Base-by-base conservation (phyloP, 2,888 invertebrate genomes). In the Paralinhomoeus sp. region DNA sequence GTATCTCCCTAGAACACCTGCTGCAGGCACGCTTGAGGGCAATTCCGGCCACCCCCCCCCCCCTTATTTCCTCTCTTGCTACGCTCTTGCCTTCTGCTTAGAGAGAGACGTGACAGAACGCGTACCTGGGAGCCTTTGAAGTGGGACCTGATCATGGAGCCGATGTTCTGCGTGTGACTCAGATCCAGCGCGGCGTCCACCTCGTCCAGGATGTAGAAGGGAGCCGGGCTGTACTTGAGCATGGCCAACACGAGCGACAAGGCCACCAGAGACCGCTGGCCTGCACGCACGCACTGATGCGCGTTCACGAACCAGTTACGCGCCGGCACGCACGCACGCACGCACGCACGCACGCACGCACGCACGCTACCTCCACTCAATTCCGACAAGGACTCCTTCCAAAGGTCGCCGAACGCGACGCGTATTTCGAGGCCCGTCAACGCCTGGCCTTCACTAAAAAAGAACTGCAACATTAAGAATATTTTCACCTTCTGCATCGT, bases 101-200 rank as follows among this genome's bases (percentile, higher is more conserved):
- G n/a, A n/a, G n/a, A n/a, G n/a, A n/a, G n/a, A n/a, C n/a, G n/a
- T n/a, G n/a, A n/a, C 20, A 24, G 9, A 40, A 20, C 24, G 41
- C 47, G 40, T 62, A 77, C 77, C 72, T 80, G 80, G 24, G 87
- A 85, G 60, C 77, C 75, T 51, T 74, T 77, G 62, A 91, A 91
- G 64, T 87, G 84, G 17, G 73, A 71, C 60, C 78, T 78, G 40
- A 97, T 71, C 85, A 97, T 91, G 54, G 75, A 74, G 3, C 93
- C 93, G 58, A 97, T 93, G 67, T 97, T 97, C 68, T 93, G 91
- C 15, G 97, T 97, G 66, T 97, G 97, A 7, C 83, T 84, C 51
- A 91, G 74, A 69, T 97, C 97, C 24, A 97, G 71, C 12, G 93
- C 97, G 1, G 97, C 91, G 65, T 97, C 97, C 42, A 97, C 87